Percentiles rank a stretch among this genome's conserved stretches.
phyloP scores from a whole-genome alignment of 1,140 invertebrate genomes.

The Thalassaphorura encarpata region DNA sequence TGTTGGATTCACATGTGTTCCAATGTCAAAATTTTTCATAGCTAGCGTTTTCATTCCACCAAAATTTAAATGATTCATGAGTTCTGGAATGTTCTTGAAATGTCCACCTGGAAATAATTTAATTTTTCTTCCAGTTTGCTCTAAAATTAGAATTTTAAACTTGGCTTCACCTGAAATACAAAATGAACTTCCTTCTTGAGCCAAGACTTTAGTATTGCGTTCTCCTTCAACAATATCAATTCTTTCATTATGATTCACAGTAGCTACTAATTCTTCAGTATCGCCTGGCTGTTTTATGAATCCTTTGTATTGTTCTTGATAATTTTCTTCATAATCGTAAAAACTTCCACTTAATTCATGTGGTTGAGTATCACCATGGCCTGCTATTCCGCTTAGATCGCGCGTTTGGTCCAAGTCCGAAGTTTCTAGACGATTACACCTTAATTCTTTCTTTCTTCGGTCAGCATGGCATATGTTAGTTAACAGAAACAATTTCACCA shows the following conservation, averaged over 20 bases:
- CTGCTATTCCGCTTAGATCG: no score
- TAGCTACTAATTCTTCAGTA: not conserved
- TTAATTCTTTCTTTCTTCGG: no score
- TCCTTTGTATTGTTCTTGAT: not conserved
- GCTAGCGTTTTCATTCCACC: not conserved
- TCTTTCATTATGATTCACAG: not conserved
- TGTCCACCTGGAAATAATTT: no score
- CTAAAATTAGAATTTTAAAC: no score
- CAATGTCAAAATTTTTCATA: conserved; percentile 11
- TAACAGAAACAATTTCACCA: no score
- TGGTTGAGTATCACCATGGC: no score
- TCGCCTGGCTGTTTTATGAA: not conserved
- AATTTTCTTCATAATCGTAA: not conserved
- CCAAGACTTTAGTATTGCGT: conserved; percentile 15
- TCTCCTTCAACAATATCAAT: not conserved
- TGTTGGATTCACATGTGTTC: conserved; percentile 5
- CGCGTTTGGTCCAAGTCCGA: no score
- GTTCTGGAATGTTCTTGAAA: not conserved
- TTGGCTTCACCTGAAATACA: conserved; percentile 1
- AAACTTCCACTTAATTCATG: no score
- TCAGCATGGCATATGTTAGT: no score
- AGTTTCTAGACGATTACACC: no score
- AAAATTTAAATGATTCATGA: not conserved
- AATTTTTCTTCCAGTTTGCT: no score
- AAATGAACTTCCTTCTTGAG: conserved; percentile 11